phyloP scores from a whole-genome alignment of 64 coral and sea anemone genomes.

The Montipora sp. region DNA sequence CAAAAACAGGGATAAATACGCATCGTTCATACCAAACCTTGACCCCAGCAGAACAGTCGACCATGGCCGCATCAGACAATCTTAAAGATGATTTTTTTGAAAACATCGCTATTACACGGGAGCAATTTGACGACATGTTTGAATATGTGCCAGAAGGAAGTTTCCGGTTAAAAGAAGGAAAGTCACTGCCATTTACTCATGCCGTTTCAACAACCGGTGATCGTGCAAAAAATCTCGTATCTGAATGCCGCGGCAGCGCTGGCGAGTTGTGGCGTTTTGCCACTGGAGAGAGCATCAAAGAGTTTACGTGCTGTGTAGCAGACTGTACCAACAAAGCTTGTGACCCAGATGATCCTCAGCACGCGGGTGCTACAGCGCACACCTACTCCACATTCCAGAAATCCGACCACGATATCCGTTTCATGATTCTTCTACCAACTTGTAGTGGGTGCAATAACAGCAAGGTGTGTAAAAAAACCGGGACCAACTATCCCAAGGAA shows the following conservation, averaged over 20 bases:
- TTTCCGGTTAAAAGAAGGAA: not conserved
- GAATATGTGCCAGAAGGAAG: not conserved
- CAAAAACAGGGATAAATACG: too few relatives aligned
- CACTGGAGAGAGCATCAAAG: not conserved
- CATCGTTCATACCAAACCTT: too few relatives aligned
- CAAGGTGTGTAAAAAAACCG: not conserved
- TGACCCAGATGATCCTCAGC: not conserved
- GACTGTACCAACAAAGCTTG: slow-evolving; percentile 22
- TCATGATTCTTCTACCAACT: slow-evolving; percentile 24
- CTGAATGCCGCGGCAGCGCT: not conserved
- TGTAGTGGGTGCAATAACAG: slow-evolving; percentile 17
- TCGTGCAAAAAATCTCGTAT: not conserved
- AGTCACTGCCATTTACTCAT: not conserved
- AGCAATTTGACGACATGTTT: too few relatives aligned
- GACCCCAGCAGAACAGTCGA: too few relatives aligned
- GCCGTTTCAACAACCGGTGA: slow-evolving; percentile 3
- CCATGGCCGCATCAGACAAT: too few relatives aligned
- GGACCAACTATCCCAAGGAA: not conserved
- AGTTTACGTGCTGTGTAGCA: not conserved
- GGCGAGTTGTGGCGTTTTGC: not conserved
- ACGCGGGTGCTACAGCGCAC: slow-evolving; percentile 26
- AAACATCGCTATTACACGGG: too few relatives aligned
- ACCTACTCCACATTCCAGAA: not conserved
- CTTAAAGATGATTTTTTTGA: too few relatives aligned
- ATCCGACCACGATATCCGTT: slow-evolving; percentile 1